Conservation (phyloP, 2,113 vertebrate genomes). For the Apus apus region DNA sequence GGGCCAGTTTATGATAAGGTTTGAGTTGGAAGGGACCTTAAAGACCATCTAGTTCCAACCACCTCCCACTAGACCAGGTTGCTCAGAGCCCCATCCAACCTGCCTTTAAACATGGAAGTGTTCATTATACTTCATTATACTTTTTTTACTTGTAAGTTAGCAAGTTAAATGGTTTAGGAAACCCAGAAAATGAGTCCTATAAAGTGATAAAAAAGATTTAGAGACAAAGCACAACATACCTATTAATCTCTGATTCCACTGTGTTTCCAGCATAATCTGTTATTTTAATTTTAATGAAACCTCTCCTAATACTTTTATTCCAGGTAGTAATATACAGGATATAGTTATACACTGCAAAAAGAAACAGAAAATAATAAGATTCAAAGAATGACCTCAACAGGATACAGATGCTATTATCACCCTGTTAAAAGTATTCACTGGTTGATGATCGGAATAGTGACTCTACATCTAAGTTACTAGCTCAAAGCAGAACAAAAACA, state of each 20-base stretch:
- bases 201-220: background rate
- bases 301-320: slow-evolving; percentile 78
- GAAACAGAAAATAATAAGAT: background rate
- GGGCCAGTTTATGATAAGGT: background rate
- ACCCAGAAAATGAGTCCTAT: background rate
- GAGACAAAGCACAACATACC: slow-evolving; percentile 72
- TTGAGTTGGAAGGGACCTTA: too few species aligned
- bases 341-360: slow-evolving; percentile 79
- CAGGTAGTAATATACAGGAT: slow-evolving; percentile 82
- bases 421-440: background rate
- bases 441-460: background rate
- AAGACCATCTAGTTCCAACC: too few species aligned
- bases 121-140: too few species aligned
- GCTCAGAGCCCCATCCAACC: too few species aligned
- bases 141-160: background rate
- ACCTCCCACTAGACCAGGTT: too few species aligned
- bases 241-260: slow-evolving; percentile 76
- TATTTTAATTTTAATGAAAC: slow-evolving; percentile 82
- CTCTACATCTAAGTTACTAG: background rate
- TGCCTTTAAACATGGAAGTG: too few species aligned
- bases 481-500: background rate
- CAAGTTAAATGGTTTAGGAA: background rate
- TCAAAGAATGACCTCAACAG: background rate
- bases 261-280: slow-evolving; percentile 52
- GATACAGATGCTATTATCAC: background rate